Evolutionary conservation across 2,797 vertebrate species (phyloP).

Genomic region (Sus cebifrons): DNA sequence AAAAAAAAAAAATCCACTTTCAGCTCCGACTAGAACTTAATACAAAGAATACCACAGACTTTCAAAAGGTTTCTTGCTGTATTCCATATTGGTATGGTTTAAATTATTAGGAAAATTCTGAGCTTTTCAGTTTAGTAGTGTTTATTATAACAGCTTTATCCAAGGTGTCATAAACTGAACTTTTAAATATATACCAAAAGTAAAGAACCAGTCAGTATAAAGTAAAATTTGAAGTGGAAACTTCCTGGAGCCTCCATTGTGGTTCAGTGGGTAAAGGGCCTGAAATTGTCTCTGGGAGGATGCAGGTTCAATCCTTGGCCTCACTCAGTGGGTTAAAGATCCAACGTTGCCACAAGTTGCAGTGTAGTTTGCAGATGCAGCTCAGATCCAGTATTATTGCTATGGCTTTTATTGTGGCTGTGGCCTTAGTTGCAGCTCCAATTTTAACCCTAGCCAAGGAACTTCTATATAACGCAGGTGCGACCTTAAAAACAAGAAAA

Average conservation of each 20-base stretch:
- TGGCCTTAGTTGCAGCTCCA: too few species aligned
- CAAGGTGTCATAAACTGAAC: background rate
- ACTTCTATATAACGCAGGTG: too few species aligned
- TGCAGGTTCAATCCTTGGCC: too few species aligned
- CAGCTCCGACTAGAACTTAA: background rate
- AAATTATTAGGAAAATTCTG: background rate
- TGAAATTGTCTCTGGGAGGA: too few species aligned
- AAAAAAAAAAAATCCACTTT: background rate
- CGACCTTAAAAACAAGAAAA: too few species aligned
- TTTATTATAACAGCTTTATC: background rate
- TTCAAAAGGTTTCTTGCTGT: background rate
- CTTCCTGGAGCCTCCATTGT: background rate
- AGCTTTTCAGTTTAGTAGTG: background rate
- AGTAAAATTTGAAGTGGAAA: conserved; percentile 42
- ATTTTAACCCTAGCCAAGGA: too few species aligned
- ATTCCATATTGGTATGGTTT: background rate
- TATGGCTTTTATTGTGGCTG: too few species aligned
- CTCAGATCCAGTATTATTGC: too few species aligned
- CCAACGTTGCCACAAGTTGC: too few species aligned
- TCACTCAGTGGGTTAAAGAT: too few species aligned
- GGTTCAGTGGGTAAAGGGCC: too few species aligned
- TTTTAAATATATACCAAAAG: background rate
- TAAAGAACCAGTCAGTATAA: conserved; percentile 56
- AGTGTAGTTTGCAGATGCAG: too few species aligned
- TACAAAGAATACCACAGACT: background rate